These are phyloP conservation scores for Corticium candelabrum DNA, from an alignment of 37 sponge, comb jelly and placozoan species.

Conservation along the genomic window DNA sequence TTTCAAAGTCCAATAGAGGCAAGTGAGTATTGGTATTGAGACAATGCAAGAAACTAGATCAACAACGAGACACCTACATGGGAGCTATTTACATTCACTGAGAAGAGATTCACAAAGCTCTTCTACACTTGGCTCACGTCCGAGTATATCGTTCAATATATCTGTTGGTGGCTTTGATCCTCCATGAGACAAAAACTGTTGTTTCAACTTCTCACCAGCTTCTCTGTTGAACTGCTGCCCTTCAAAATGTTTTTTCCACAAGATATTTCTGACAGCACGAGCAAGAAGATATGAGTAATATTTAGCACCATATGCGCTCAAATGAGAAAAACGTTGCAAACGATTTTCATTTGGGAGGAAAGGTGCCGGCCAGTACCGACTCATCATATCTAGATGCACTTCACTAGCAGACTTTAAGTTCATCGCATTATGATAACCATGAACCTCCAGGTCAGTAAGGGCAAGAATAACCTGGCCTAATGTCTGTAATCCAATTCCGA, in stretches of 20 bases:
- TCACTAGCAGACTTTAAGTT: neutral
- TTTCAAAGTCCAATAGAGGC: no score
- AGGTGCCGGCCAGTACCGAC: neutral
- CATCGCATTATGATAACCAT: slow-evolving; percentile 13
- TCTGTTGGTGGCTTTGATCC: slow-evolving; percentile 36
- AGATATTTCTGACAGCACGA: slow-evolving; percentile 63
- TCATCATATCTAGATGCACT: neutral
- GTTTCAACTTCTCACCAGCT: slow-evolving; percentile 35
- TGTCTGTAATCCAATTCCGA: slow-evolving; percentile 46
- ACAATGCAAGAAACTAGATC: no score
- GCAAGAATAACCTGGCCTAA: slow-evolving; percentile 61
- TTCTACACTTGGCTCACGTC: slow-evolving; percentile 45
- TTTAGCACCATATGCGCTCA: slow-evolving; percentile 66
- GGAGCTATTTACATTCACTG: no score
- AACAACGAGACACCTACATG: no score
- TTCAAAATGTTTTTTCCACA: slow-evolving; percentile 66
- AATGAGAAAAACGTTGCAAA: slow-evolving; percentile 70
- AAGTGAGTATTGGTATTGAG: no score
- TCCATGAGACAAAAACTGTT: slow-evolving; percentile 52
- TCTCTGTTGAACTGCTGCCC: slow-evolving; percentile 60
- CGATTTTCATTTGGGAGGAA: neutral
- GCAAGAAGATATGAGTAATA: slow-evolving; percentile 94
- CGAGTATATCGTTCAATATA: slow-evolving; percentile 48
- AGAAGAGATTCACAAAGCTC: slow-evolving; percentile 58
- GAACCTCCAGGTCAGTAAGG: slow-evolving; percentile 56